Base-by-base conservation (phyloP, 2,888 invertebrate species). In the Callyntrura guangdongensis region DNA sequence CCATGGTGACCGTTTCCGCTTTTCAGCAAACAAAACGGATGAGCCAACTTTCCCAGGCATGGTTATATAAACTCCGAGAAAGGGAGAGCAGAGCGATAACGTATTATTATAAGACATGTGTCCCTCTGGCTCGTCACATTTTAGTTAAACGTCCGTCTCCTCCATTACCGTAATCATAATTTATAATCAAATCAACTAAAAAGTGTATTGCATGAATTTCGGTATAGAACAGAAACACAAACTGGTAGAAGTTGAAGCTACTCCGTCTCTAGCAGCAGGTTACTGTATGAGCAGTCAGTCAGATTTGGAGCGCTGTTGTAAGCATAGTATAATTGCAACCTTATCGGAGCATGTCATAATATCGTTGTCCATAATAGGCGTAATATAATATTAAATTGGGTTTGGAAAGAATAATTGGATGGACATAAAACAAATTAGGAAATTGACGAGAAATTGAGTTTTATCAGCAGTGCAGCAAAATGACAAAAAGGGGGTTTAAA, bases 11-110 rank as follows among this genome's bases (percentile, higher is more conserved):
- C 53, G 20, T 64, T 22, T 86, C 36, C 74, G 61, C 6, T 61
- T 67, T 67, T n/a, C 20, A 20, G 87, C 87, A 91, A 91, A 91
- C 91, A 91, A 91, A 90, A 72, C 17, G 56, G 79, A 69, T 84
- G 87, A 47, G 61, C 69, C 85, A 85, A 85, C 61, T 22, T 64
- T 89, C 61, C 67, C 53, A 67, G 47, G 74, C 53, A 67, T 22
- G 74, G 69, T 8, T 53, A 25, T 14, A 67, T 27, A 27, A 8
- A 64, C 6, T 12, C 2, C 6, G 36, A 36, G 36, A 36, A 6
- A 36, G 36, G 6, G 36, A 36, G 36, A 36, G 36, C 36, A 6
- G 36, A 64, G 25, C 64, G 64, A 36, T 36, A 36, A 36, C 36
- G 36, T 36, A 36, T 36, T 36, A 36, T 36, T 36, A 36, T 36